These are phyloP conservation scores for Trematomus loennbergii DNA, from an alignment of 2,113 vertebrate genomes.

Conservation along the genomic window DNA sequence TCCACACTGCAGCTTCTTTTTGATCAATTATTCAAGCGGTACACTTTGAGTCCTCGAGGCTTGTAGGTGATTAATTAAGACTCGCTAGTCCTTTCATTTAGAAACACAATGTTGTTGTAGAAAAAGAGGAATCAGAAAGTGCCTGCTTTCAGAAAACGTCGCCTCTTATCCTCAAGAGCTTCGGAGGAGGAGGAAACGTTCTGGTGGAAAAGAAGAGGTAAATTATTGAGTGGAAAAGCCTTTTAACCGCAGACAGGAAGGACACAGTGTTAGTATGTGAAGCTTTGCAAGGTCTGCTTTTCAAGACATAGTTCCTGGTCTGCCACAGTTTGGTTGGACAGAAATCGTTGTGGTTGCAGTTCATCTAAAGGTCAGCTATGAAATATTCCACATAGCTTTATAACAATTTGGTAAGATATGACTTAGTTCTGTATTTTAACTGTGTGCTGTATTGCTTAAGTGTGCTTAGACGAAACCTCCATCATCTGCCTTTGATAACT, in stretches of 20 bases:
- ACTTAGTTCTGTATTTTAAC: too few relatives aligned
- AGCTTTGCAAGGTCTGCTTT: neutral
- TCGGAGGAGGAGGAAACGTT: neutral
- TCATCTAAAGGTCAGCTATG: too few relatives aligned
- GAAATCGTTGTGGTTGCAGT: neutral
- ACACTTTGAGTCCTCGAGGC: slow-evolving; percentile 18
- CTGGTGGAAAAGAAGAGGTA: neutral
- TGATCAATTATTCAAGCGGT: slow-evolving; percentile 44
- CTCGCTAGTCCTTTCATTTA: neutral
- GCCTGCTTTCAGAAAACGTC: neutral
- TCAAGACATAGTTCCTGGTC: neutral
- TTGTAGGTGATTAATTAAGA: slow-evolving; percentile 51
- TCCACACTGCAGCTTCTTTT: slow-evolving; percentile 15
- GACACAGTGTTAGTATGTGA: neutral
- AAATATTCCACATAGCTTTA: too few relatives aligned
- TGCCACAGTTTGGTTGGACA: neutral
- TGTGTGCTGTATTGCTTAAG: too few relatives aligned
- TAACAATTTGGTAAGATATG: too few relatives aligned
- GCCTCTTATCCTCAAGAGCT: neutral
- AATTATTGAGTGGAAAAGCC: slow-evolving; percentile 1
- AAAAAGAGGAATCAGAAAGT: neutral
- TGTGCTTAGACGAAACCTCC: too few relatives aligned
- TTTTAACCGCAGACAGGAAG: neutral
- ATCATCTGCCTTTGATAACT: too few relatives aligned
- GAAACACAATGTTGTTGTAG: neutral